A percentile compares a stretch with the other conserved stretches of the same genome.
Evolutionary conservation across 2,113 vertebrate genomes (phyloP).

Genomic region (Hemibagrus wyckioides): DNA sequence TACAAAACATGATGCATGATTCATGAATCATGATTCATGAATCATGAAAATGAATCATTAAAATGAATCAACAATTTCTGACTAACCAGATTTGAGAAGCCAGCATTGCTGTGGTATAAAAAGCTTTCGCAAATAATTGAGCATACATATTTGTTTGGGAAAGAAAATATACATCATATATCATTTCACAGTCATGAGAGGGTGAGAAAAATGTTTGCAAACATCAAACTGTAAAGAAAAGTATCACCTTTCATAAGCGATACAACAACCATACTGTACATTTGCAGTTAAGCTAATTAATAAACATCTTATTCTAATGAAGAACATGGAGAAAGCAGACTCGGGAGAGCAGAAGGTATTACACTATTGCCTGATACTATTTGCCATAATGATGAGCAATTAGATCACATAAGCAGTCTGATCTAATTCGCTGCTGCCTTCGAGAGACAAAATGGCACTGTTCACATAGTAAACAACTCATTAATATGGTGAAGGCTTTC

Average conservation of each 20-base stretch:
- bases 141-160: no score
- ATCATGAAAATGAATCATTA: background rate
- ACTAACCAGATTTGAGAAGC: background rate
- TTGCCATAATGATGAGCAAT: constrained; percentile 49
- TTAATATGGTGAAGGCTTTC: constrained; percentile 46
- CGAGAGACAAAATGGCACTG: constrained; percentile 42
- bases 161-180: background rate
- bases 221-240: background rate
- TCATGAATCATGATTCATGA: background rate
- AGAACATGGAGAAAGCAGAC: constrained; percentile 16
- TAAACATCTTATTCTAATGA: constrained; percentile 33
- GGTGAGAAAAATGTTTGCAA: background rate
- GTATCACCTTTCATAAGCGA: background rate
- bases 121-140: background rate
- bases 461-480: constrained; percentile 52
- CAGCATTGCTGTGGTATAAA: background rate
- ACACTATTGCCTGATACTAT: constrained; percentile 34
- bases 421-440: constrained; percentile 44
- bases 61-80: background rate
- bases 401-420: constrained; percentile 50
- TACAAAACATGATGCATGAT: background rate
- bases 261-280: background rate
- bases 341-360: constrained; percentile 33
- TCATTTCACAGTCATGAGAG: background rate
- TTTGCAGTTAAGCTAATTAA: constrained; percentile 15